Base-by-base conservation (phyloP, 1,140 invertebrate species). In the Rhizoglyphus robini region DNA sequence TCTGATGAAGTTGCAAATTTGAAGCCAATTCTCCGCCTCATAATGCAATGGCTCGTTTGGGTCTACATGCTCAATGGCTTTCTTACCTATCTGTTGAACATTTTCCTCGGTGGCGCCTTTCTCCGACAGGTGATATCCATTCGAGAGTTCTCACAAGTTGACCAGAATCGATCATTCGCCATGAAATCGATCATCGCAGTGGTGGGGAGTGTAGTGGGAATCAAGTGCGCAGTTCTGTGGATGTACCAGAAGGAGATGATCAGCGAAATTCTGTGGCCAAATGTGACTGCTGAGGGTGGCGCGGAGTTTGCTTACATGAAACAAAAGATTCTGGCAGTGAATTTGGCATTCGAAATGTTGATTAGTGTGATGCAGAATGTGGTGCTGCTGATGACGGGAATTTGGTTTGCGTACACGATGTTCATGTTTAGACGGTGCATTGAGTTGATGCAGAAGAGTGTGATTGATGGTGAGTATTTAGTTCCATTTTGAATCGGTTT, bases 381-480 rank as follows among this genome's bases (percentile, higher is more conserved):
- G 15, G 31, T 5, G 8, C 20, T 60, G 25, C 15, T 27, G 29
- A 29, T 60, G 15, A 60, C 27, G 2, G 8, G 18, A n/a, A 23
- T 60, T n/a, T 29, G 31, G 32, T 60, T 60, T 15, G 23, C 36
- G 27, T 60, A 60, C 29, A 20, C 58, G 36, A 60, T 60, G 58
- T 34, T 60, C 15, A 29, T 60, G 27, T 60, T 60, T 46, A 30
- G n/a, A 23, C 27, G 15, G n/a, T 13, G 15, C 2, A 60, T 60
- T 15, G 58, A 60, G 36, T 11, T 20, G 13, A 27, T 60, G 13
- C 27, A 29, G 30, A 60, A n/a, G 4, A 27, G 8, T 20, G 13
- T 8, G 2, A 23, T 23, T 23, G 48, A 20, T 13, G 48, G 15
- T 23, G 29, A n/a, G n/a, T n/a, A n/a, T n/a, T n/a, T n/a, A n/a